phyloP scores from a whole-genome alignment of 2,888 invertebrate genomes.

The Scaeva pyrastri region DNA sequence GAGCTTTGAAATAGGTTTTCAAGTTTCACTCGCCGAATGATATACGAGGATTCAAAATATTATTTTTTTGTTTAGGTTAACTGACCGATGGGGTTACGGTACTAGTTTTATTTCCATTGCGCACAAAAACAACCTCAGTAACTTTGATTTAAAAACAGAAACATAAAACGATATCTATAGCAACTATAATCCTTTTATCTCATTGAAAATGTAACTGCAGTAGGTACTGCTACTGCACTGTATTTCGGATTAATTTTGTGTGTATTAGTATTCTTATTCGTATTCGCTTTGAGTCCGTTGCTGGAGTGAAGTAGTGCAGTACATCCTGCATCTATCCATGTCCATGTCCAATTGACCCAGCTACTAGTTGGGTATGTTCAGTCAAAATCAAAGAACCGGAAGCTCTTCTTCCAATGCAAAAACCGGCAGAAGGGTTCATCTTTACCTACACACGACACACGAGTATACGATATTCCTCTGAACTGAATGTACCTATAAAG shows the following conservation, averaged over 20 bases:
- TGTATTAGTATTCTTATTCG: background rate
- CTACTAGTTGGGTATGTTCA: background rate
- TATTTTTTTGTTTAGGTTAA: background rate
- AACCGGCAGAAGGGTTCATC: background rate
- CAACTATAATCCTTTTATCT: slow-evolving; percentile 13
- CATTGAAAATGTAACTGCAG: slow-evolving; percentile 11
- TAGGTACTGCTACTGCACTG: background rate
- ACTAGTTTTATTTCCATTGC: background rate
- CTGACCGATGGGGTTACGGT: background rate
- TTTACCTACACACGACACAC: no score
- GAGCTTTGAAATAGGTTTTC: no score
- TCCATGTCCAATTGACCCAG: slow-evolving; percentile 44
- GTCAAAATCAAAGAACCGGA: slow-evolving; percentile 50
- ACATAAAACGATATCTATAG: background rate
- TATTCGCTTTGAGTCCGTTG: background rate
- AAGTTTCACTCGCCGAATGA: no score
- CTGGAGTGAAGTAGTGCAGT: background rate
- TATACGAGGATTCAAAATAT: background rate
- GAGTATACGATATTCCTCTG: no score
- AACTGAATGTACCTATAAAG: background rate
- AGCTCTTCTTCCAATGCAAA: slow-evolving; percentile 55
- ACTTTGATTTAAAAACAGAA: background rate
- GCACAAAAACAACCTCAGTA: background rate
- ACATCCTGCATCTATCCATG: background rate
- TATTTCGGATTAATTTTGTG: background rate